Evolutionary conservation across 2,797 vertebrate genomes (phyloP), one percentile per base, ranked within the genome.

Genomic region (Nothura maculosa): DNA sequence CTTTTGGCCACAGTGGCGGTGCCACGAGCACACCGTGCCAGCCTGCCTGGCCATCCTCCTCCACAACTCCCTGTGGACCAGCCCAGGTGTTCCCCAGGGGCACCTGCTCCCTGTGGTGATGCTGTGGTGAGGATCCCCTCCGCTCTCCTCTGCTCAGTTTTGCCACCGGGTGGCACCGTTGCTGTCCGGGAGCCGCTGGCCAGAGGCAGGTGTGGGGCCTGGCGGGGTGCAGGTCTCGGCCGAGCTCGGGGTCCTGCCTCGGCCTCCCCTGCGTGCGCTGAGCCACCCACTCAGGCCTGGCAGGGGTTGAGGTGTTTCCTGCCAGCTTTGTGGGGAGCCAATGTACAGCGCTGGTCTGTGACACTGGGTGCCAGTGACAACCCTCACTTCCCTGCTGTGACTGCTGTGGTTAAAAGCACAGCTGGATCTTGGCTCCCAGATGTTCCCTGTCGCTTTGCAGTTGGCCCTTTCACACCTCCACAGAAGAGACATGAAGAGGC

Each of bases 301-400:
- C 5, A 12, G 9, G 8, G 34, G 32, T 48, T 48, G n/a, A 2
- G 9, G 8, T 13, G 7, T 21, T 38, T 45, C 25, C 50, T 52
- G 54, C 9, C 18, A 0, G 0, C 2, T 21, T 61, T 18, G 0
- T 13, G 3, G 70, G 17, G 24, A 72, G 3, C 8, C 12, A 0
- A 1, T 0, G 6, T 3, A 24, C 1, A 0, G 20, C 5, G 3
- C 0, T 68, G 58, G 1, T 5, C 42, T 12, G 5, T 3, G 24
- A 6, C 30, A 25, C 25, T 3, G 14, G 4, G 0, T 54, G 4
- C 27, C 57, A 3, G 32, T 5, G 0, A 9, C 27, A 6, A 10
- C 10, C 21, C 28, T 4, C 47, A 8, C 25, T 15, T 27, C 8
- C 14, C 47, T 15, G 34, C 9, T 16, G 9, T 4, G 21, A 21